Evolutionary conservation across 2,113 vertebrate genomes (phyloP).

Genomic region (Dipodomys spectabilis): DNA sequence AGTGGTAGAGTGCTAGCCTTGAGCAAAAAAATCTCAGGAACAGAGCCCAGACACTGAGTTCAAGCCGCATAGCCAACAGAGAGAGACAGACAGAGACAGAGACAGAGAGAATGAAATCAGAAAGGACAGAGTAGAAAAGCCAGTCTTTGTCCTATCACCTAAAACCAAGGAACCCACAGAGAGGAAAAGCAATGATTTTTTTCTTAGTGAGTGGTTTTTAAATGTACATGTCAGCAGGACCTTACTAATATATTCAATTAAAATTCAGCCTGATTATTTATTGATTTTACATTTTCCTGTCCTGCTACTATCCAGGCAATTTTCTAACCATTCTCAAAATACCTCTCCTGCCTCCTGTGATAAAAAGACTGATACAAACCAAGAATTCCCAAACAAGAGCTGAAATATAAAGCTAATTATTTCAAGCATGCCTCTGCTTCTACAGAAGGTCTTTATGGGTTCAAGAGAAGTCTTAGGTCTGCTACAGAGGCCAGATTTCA

Average conservation of each 20-base stretch:
- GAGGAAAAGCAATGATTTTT: conserved; percentile 27
- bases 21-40: no score
- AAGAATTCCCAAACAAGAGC: conserved; percentile 80
- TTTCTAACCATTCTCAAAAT: conserved; percentile 80
- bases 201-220: conserved; percentile 62
- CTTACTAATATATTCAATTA: conserved; percentile 75
- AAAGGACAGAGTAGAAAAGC: neutral
- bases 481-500: conserved; percentile 81
- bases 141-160: neutral
- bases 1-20: no score
- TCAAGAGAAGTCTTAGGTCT: conserved; percentile 74
- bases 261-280: conserved; percentile 75
- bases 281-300: conserved; percentile 78
- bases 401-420: conserved; percentile 81
- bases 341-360: conserved; percentile 65
- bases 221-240: conserved; percentile 65
- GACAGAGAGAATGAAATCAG: neutral
- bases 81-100: no score
- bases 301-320: conserved; percentile 63
- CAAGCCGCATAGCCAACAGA: no score
- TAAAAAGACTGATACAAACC: conserved; percentile 77
- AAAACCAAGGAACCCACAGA: conserved; percentile 24
- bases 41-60: no score
- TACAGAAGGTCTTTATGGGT: conserved; percentile 74
- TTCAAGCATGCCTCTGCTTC: conserved; percentile 72